Conservation (phyloP, 2,888 invertebrate species). For the Tetragnatha montana region DNA sequence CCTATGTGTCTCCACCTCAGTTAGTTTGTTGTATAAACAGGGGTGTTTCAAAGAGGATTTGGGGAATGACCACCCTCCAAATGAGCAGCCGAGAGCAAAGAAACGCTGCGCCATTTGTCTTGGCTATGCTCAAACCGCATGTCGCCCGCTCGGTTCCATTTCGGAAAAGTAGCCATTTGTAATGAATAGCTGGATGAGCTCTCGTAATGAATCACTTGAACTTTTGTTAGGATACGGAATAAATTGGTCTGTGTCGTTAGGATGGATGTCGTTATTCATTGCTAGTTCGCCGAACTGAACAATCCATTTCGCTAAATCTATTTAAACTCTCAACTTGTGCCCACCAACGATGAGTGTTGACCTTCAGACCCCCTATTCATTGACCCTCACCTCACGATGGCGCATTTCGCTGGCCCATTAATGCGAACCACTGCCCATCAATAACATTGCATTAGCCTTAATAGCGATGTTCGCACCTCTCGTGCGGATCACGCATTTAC, state of each 20-base stretch:
- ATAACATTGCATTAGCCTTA: constrained; percentile 68
- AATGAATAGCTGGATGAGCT: constrained; percentile 26
- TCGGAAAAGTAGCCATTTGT: background rate
- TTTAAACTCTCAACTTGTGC: constrained; percentile 30
- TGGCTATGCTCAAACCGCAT: background rate
- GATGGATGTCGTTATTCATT: constrained; percentile 8
- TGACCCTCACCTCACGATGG: constrained; percentile 67
- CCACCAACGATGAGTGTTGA: constrained; percentile 68
- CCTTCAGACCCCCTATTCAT: constrained; percentile 65
- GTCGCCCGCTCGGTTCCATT: constrained; percentile 12
- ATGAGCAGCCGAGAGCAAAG: too few species aligned
- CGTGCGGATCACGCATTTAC: constrained; percentile 63
- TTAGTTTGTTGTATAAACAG: too few species aligned
- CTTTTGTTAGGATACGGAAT: constrained; percentile 1
- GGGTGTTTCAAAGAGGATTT: too few species aligned
- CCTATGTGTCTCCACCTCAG: too few species aligned
- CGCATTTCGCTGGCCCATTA: constrained; percentile 63
- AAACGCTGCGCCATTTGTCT: constrained; percentile 8
- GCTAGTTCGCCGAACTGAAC: constrained; percentile 26
- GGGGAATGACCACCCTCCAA: too few species aligned
- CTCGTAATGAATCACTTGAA: constrained; percentile 42
- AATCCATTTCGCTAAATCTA: constrained; percentile 52
- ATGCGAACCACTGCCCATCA: constrained; percentile 65
- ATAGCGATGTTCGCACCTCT: constrained; percentile 69
- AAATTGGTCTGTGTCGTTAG: constrained; percentile 8